phyloP scores from a whole-genome alignment of 1,140 invertebrate species.

The Macrobrachium rosenbergii region DNA sequence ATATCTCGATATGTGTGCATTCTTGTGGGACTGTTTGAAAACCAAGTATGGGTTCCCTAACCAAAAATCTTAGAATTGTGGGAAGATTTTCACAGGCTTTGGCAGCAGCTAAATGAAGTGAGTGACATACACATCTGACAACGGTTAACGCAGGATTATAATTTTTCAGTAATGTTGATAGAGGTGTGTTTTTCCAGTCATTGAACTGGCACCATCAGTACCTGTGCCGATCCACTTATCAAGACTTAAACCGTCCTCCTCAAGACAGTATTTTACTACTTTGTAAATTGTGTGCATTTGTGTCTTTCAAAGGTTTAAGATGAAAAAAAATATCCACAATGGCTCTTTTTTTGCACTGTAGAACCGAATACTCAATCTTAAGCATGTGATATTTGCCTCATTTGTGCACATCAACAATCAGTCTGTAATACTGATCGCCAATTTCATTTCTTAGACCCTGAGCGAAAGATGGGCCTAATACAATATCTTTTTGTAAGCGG shows the following conservation, averaged over 20 bases:
- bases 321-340: constrained; percentile 30
- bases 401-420: constrained; percentile 20
- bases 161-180: constrained; percentile 12
- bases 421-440: constrained; percentile 30
- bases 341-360: constrained; percentile 17
- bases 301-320: background rate
- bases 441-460: background rate
- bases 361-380: constrained; percentile 17
- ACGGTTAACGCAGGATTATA: constrained; percentile 13
- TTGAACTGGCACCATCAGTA: constrained; percentile 9
- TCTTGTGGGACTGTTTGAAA: constrained; percentile 45
- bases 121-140: constrained; percentile 21
- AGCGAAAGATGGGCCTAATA: constrained; percentile 69
- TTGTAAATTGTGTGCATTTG: background rate
- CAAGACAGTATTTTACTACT: background rate
- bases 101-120: constrained; percentile 13
- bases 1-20: constrained; percentile 28
- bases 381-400: constrained; percentile 28
- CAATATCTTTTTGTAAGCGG: constrained; percentile 72
- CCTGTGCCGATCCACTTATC: background rate
- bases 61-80: constrained; percentile 34
- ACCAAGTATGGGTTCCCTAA: constrained; percentile 53
- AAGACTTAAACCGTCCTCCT: constrained; percentile 14
- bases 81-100: constrained; percentile 22
- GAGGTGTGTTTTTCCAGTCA: background rate